Conservation (phyloP, 2,797 vertebrate species). For the Crocidura indochinensis region DNA sequence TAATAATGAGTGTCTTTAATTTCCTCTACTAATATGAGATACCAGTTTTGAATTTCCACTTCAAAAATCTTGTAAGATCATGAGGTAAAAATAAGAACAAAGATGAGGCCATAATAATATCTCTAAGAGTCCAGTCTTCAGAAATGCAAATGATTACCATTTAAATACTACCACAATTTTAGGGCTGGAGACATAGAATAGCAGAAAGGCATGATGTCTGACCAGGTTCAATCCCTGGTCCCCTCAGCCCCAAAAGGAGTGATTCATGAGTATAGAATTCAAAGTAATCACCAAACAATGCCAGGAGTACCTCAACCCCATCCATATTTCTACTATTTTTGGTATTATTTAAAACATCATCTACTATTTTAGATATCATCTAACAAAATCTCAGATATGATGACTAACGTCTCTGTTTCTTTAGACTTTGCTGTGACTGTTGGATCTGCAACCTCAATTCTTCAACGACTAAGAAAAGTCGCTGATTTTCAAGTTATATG, state of each 20-base stretch:
- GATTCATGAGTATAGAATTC: too few relatives aligned
- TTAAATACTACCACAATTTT: background rate
- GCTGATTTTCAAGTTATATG: conserved; percentile 21
- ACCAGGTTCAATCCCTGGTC: too few relatives aligned
- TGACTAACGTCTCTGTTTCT: background rate
- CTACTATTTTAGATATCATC: background rate
- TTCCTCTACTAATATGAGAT: background rate
- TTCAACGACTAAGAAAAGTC: background rate
- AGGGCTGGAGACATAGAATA: too few relatives aligned
- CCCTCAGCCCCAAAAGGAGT: too few relatives aligned
- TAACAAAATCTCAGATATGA: background rate
- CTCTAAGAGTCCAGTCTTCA: background rate
- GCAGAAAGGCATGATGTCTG: too few relatives aligned
- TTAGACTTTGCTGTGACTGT: background rate
- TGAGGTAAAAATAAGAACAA: background rate
- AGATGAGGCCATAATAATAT: background rate
- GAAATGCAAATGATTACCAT: background rate
- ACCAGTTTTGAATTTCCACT: conserved; percentile 14
- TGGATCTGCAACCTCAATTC: background rate
- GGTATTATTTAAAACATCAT: too few relatives aligned
- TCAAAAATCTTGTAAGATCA: background rate
- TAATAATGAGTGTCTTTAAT: background rate
- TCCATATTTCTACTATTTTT: too few relatives aligned
- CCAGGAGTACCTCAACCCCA: too few relatives aligned
- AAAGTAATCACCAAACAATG: too few relatives aligned